Evolutionary conservation across 2,113 vertebrate genomes (phyloP).

Genomic region (Corythaixoides concolor): DNA sequence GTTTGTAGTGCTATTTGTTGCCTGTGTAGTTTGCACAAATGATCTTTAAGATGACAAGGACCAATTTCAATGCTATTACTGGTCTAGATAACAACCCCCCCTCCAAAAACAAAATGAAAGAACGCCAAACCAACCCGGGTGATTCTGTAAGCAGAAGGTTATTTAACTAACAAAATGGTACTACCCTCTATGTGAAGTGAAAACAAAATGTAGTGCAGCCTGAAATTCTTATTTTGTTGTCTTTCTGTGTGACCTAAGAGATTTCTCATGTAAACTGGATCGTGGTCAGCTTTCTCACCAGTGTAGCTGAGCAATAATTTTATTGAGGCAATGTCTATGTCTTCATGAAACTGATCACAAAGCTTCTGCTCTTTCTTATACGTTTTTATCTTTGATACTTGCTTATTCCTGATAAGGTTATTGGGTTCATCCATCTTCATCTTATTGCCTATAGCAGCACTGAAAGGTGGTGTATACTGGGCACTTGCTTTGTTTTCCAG

Average conservation of each 20-base stretch:
- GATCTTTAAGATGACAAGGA: not conserved
- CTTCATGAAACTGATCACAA: not conserved
- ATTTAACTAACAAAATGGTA: not conserved
- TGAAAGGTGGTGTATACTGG: not conserved
- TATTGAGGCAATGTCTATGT: not conserved
- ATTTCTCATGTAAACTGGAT: not conserved
- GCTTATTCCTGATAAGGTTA: not conserved
- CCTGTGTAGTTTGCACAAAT: not conserved
- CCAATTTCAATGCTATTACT: not conserved
- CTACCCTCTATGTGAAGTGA: not conserved
- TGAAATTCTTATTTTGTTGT: not conserved
- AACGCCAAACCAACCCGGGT: not conserved
- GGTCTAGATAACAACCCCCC: not conserved
- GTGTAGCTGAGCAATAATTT: not conserved
- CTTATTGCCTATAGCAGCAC: not conserved
- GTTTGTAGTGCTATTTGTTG: not conserved
- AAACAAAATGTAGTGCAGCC: not conserved
- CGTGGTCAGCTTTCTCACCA: not conserved
- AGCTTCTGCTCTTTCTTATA: not conserved
- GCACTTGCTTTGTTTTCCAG: constrained; percentile 8
- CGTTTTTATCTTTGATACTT: not conserved
- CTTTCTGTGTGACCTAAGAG: not conserved
- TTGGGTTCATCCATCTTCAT: not conserved
- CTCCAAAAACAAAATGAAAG: not conserved
- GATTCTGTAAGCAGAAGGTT: not conserved